phyloP scores from a whole-genome alignment of 2,888 invertebrate genomes.

The Eubasilissa splendida region DNA sequence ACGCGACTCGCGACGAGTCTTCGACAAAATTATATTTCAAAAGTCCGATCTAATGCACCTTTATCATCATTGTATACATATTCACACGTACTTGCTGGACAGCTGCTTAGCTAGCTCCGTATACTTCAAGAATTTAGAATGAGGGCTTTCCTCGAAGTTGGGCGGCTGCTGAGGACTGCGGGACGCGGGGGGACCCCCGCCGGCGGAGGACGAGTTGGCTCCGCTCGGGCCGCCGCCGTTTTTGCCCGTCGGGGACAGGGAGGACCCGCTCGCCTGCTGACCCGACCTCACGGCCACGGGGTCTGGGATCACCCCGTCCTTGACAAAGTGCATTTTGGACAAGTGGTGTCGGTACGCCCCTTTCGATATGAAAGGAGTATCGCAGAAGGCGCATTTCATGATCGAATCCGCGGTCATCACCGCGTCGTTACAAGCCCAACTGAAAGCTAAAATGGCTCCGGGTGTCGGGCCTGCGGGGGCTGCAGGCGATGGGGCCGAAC shows the following conservation, averaged over 20 bases:
- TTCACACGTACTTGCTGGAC: constrained; percentile 95
- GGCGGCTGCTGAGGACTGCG: constrained; percentile 73
- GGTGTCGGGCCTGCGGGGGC: constrained; percentile 78
- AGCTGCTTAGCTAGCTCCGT: constrained; percentile 98
- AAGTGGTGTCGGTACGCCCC: constrained; percentile 97
- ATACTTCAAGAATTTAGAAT: constrained; percentile 98
- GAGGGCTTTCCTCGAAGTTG: constrained; percentile 90
- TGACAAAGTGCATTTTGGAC: constrained; percentile 96
- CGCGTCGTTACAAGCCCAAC: constrained; percentile 96
- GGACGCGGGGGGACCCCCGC: constrained; percentile 72
- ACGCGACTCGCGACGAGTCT: constrained; percentile 40
- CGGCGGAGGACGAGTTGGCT: constrained; percentile 60
- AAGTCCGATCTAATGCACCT: constrained; percentile 41
- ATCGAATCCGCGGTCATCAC: constrained; percentile 89
- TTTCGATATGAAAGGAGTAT: constrained; percentile 96
- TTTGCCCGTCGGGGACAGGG: constrained; percentile 68
- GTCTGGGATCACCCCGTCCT: constrained; percentile 90
- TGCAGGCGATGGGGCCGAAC: constrained; percentile 67
- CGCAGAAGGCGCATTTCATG: constrained; percentile 96
- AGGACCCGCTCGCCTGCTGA: constrained; percentile 63
- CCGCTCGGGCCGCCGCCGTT: constrained; percentile 62
- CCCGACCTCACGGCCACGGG: constrained; percentile 77
- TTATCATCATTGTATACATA: constrained; percentile 55
- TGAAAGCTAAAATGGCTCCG: constrained; percentile 90
- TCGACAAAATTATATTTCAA: constrained; percentile 22